Conservation (phyloP, 2,113 vertebrate species). For the Petromus typicus region DNA sequence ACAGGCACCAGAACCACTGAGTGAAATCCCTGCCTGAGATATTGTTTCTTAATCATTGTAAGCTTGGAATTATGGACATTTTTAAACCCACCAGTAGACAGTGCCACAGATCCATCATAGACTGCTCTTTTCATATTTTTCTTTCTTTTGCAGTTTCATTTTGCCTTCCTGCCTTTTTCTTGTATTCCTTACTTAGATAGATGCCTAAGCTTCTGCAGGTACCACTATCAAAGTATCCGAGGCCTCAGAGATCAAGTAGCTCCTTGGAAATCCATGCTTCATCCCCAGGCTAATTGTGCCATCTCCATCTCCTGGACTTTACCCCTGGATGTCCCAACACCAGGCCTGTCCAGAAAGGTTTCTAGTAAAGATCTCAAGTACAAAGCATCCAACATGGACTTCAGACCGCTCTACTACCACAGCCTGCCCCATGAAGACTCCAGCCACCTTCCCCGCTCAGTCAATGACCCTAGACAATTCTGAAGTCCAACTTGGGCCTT, state of each 20-base stretch:
- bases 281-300: too few relatives aligned
- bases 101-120: neutral
- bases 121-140: neutral
- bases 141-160: neutral
- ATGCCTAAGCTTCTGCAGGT: neutral
- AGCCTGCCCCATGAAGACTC: accelerated
- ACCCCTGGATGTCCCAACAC: too few relatives aligned
- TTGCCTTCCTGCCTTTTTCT: neutral
- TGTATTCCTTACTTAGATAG: neutral
- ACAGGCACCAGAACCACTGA: too few relatives aligned
- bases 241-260: neutral
- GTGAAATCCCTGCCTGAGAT: too few relatives aligned
- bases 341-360: too few relatives aligned
- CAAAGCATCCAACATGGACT: neutral
- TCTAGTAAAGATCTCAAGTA: neutral
- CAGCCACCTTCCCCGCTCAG: neutral
- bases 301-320: too few relatives aligned
- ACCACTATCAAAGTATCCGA: neutral
- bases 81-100: neutral
- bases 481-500: neutral
- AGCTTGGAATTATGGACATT: neutral
- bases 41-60: neutral
- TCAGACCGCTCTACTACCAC: neutral
- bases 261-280: neutral
- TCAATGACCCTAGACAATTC: too few relatives aligned